Evolutionary conservation across 2,797 vertebrate genomes (phyloP), one percentile per base, ranked within the genome.

Genomic region (Phoeniculus purpureus): DNA sequence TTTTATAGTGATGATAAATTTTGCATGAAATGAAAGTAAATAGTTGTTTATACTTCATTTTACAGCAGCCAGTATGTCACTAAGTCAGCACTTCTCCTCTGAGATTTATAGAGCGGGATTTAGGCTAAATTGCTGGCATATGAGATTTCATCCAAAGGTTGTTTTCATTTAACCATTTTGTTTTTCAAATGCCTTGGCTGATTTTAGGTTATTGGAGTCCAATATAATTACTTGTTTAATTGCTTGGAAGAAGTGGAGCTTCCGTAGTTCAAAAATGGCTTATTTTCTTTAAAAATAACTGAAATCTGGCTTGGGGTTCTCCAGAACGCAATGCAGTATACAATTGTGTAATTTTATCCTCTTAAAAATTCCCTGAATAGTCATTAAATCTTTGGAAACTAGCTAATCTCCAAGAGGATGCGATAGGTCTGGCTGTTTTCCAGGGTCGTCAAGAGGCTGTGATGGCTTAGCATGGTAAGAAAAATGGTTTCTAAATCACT

Each of bases 161-260:
- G 83, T 94, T 95, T 96, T 96, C 76, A 27, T 96, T 95, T 90
- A 94, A 95, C 94, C 84, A 92, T 92, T 94, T 95, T 96, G 86
- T 94, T 95, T 89, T 92, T 85, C 56, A 85, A 92, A 50, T 66
- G 83, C 78, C 76, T 64, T 94, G 77, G 60, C 89, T 95, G 75
- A 71, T 96, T 92, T 90, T 94, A 91, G 56, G 78, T 88, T 96
- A 93, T 83, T 88, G 56, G 81, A 94, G 82, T 90, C 95, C 92
- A 89, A 77, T 94, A 88, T 91, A 95, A 67, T 27, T 94, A 92
- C 48, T 85, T 93, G 19, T 85, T 87, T 96, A 96, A 97, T 97
- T 95, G 77, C 91, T 95, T 79, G 91, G 89, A 86, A 89, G 74
- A 89, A 87, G 89, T 79, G 75, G 59, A 81, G 45, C 91, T 96